Percentiles rank a stretch among this genome's conserved stretches.
Conservation (phyloP, 2,888 invertebrate species). For the Galerucella pusilla region DNA sequence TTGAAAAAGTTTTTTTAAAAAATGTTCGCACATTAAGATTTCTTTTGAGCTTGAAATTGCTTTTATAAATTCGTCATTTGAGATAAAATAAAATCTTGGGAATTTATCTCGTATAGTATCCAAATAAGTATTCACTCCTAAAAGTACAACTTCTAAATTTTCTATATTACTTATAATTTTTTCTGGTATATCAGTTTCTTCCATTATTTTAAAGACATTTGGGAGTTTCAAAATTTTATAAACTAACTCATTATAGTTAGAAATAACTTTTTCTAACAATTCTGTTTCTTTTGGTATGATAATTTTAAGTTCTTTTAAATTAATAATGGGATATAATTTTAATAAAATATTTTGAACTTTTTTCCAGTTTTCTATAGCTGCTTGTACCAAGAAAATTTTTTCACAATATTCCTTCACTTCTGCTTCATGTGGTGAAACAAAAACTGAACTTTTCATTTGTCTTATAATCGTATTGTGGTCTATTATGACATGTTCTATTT, state of each 20-base stretch:
- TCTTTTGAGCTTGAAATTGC: conserved; percentile 82
- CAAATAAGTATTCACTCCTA: conserved; percentile 81
- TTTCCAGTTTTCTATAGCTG: conserved; percentile 81
- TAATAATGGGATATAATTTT: conserved; percentile 84
- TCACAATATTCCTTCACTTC: conserved; percentile 78
- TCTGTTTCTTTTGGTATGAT: conserved; percentile 65
- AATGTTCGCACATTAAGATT: conserved; percentile 81
- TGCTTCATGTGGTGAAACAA: conserved; percentile 81
- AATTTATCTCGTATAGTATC: conserved; percentile 83
- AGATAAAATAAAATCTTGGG: conserved; percentile 87
- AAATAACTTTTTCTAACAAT: conserved; percentile 48
- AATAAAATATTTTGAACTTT: conserved; percentile 85
- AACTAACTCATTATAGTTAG: conserved; percentile 51
- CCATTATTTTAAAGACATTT: conserved; percentile 71
- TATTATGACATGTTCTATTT: conserved; percentile 79
- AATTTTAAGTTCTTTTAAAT: conserved; percentile 77
- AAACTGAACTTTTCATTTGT: conserved; percentile 84
- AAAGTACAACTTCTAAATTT: conserved; percentile 79
- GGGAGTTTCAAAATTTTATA: conserved; percentile 68
- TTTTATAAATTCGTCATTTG: conserved; percentile 88
- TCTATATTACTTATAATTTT: conserved; percentile 73
- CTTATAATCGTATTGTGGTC: conserved; percentile 85
- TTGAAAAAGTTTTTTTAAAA: conserved; percentile 86
- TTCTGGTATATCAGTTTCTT: conserved; percentile 73
- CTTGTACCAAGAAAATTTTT: conserved; percentile 72